Conservation (phyloP, 2,797 vertebrate species). For the Gobionotothen gibberifrons region DNA sequence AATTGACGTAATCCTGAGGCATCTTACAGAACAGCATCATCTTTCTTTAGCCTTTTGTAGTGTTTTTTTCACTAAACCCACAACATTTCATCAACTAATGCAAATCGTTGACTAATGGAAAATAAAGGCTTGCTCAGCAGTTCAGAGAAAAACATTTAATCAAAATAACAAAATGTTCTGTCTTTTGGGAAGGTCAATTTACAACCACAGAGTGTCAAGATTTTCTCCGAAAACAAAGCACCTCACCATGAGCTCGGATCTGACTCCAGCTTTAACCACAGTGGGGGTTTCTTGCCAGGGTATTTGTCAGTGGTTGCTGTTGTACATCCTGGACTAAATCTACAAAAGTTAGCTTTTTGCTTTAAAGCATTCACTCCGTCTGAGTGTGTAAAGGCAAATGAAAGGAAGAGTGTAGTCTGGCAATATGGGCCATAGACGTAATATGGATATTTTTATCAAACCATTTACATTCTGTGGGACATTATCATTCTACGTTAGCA, state of each 20-base stretch:
- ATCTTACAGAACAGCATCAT: slow-evolving; percentile 6
- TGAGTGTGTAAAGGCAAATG: not conserved
- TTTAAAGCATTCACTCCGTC: slow-evolving; percentile 12
- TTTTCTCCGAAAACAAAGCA: slow-evolving; percentile 41
- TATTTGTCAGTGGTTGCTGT: slow-evolving; percentile 29
- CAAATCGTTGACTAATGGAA: not conserved
- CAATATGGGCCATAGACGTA: not conserved
- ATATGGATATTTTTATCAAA: not conserved
- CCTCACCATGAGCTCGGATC: slow-evolving; percentile 34
- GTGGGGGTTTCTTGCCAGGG: slow-evolving; percentile 33
- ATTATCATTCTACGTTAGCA: not conserved
- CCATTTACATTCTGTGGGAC: not conserved
- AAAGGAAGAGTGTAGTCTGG: not conserved
- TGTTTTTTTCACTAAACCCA: slow-evolving; percentile 1
- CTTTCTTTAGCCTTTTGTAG: not conserved
- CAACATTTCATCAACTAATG: slow-evolving; percentile 19
- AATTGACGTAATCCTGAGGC: slow-evolving; percentile 17
- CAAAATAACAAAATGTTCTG: slow-evolving; percentile 30
- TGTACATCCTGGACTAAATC: slow-evolving; percentile 10
- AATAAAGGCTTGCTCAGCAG: slow-evolving; percentile 36
- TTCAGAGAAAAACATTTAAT: slow-evolving; percentile 26
- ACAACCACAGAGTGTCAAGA: slow-evolving; percentile 30
- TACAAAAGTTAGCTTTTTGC: slow-evolving; percentile 17
- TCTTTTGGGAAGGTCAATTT: slow-evolving; percentile 33
- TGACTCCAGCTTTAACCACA: slow-evolving; percentile 53